phyloP scores from a whole-genome alignment of 2,797 vertebrate species.

The Nannoperca australis region DNA sequence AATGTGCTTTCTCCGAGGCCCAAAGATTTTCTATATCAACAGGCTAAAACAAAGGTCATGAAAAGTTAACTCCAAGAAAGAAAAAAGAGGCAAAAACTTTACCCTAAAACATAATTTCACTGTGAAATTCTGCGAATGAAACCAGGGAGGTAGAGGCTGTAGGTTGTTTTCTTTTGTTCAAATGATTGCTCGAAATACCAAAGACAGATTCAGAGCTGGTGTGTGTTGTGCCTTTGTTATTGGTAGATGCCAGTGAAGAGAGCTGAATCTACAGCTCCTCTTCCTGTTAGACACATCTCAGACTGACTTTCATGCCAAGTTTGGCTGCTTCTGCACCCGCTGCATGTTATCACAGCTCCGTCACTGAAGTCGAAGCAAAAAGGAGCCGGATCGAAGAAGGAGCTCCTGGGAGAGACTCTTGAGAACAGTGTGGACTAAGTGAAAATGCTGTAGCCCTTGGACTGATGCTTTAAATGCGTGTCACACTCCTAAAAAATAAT shows the following conservation, averaged over 20 bases:
- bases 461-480: constrained; percentile 51
- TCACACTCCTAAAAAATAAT: constrained; percentile 34
- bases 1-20: neutral
- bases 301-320: constrained; percentile 54
- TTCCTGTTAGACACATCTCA: constrained; percentile 48
- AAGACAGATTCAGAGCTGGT: constrained; percentile 24
- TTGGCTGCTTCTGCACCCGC: constrained; percentile 40
- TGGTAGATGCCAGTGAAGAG: constrained; percentile 41
- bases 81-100: constrained; percentile 42
- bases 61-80: constrained; percentile 53
- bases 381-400: constrained; percentile 23
- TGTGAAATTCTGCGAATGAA: constrained; percentile 39
- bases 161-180: constrained; percentile 48
- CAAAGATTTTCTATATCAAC: constrained; percentile 23
- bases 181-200: constrained; percentile 52
- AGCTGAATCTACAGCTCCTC: constrained; percentile 46
- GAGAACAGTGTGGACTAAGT: constrained; percentile 57
- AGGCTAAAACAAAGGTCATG: constrained; percentile 36
- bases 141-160: constrained; percentile 19
- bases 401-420: constrained; percentile 48
- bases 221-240: constrained; percentile 41
- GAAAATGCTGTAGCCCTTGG: constrained; percentile 51
- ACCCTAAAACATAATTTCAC: constrained; percentile 29
- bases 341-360: constrained; percentile 30
- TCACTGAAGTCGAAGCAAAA: constrained; percentile 36